Conservation (phyloP, 2,113 vertebrate genomes). For the Vanacampus margaritifer region DNA sequence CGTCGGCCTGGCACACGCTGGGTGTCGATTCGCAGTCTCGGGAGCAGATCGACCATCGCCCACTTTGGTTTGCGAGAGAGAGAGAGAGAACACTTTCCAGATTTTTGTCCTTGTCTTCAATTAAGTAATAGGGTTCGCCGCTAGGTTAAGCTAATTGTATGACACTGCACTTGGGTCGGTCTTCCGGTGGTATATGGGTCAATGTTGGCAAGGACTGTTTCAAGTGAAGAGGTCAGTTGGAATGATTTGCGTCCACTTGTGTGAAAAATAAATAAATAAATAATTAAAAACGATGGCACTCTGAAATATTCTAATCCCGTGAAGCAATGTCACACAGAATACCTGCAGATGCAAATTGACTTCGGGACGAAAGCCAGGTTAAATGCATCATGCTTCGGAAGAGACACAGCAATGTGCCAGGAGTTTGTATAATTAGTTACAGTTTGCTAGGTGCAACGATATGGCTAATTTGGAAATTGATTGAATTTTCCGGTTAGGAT, state of each 20-base stretch:
- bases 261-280: neutral
- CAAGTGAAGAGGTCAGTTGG: conserved; percentile 52
- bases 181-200: conserved; percentile 20
- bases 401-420: neutral
- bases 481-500: neutral
- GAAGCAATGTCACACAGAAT: neutral
- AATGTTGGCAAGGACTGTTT: conserved; percentile 48
- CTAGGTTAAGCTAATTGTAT: conserved; percentile 54
- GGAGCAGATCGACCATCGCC: conserved; percentile 19
- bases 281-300: neutral
- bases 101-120: conserved; percentile 43
- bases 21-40: conserved; percentile 23
- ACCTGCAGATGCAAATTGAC: conserved; percentile 3
- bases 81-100: conserved; percentile 11
- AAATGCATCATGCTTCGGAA: neutral
- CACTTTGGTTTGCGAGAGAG: conserved; percentile 14
- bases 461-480: neutral
- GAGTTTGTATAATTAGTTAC: conserved; percentile 17
- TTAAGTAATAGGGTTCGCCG: conserved; percentile 38
- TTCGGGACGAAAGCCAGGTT: neutral
- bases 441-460: neutral
- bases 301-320: conserved; percentile 1
- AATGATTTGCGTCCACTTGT: conserved; percentile 42
- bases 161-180: conserved; percentile 27
- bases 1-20: conserved; percentile 17